Base-by-base conservation (phyloP, 2,888 invertebrate species). In the Lepidochitona cinerea region DNA sequence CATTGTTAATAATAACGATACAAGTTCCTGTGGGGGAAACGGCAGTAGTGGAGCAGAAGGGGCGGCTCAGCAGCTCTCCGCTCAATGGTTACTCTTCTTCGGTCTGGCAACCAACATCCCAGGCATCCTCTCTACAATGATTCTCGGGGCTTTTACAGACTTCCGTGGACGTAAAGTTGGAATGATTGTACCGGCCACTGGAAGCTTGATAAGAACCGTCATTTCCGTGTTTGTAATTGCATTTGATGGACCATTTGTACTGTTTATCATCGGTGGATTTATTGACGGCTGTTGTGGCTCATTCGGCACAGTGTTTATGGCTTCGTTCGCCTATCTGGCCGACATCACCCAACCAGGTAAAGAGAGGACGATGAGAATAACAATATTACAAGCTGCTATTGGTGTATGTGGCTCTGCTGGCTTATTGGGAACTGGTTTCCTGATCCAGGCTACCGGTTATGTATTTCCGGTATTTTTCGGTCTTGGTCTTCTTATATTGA, bases 221-320 rank as follows among this genome's bases (percentile, higher is more conserved):
- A 66, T 37, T 4, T 66, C 37, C 26, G 23, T 37, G 37, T 35
- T 37, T 33, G 66, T 66, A 18, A 66, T 35, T 36, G 35, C 23
- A 4, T 14, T 35, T 14, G 37, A 66, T 26, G 1, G 35, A 23
- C 66, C 66, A 7, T 18, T 66, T 14, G 35, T n/a, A 14, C 7
- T 66, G 64, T 75, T 79, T 32, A n/a, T 80, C 9, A 75, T 76
- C 26, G 77, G 73, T 18, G 68, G 70, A 36, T 59, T 78, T 41
- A 26, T 81, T 0, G 81, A 83, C 35, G 84, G 80, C 1, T 26
- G 71, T 0, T 79, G 78, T 18, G 84, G 82, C 0, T 75, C 76
- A n/a, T 72, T 77, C 72, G 74, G 74, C 54, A 75, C 73, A 7
- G 64, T 79, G n/a, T 54, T 82, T 9, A 68, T 78, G 9, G 80